Evolutionary conservation across 2,888 invertebrate species (phyloP), one percentile per base, ranked within the genome.

Genomic region (Drosophila subquinaria): DNA sequence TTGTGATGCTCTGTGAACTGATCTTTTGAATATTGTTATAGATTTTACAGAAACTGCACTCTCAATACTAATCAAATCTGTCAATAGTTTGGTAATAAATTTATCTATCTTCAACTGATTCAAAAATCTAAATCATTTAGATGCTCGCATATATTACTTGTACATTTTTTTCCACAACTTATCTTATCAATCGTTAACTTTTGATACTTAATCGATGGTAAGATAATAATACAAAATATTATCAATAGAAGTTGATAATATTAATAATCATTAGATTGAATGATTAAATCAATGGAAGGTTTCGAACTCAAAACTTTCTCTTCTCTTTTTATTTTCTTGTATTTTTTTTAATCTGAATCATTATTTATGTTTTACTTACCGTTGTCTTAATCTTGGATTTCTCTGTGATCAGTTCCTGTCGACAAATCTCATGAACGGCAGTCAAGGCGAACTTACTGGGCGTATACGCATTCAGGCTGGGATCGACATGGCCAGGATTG

Each of bases 361-460:
- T 30, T 30, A 30, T 30, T n/a, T 1, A 8, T 36, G 0, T 36
- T 6, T 38, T n/a, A 78, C 91, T 88, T 52, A 93, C 93, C 43
- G 93, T 91, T 2, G 93, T 91, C 75, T 92, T 92, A 27, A 93
- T 90, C 61, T 89, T 91, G 0, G 86, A 89, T 27, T 89, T 84
- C 33, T 90, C 62, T 0, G 79, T 76, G 4, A 90, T 88, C 23
- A 93, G 66, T 71, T 93, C 93, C 52, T 92, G 90, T 1, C 93
- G 81, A 43, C 92, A 85, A 4, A 90, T 88, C 73, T 92, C 92
- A 17, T 91, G 90, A 1, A 92, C 80, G 1, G 92, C 92, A 10
- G 90, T 92, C n/a, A 93, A 36, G 0, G 89, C 93, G 65, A 81
- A 89, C 55, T 93, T 93, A 4, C 91, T 89, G 3, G 91, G 90